Percentiles rank a stretch among this genome's conserved stretches.
phyloP scores from a whole-genome alignment of 2,888 invertebrate genomes.

The Leptinotarsa peninsularis region DNA sequence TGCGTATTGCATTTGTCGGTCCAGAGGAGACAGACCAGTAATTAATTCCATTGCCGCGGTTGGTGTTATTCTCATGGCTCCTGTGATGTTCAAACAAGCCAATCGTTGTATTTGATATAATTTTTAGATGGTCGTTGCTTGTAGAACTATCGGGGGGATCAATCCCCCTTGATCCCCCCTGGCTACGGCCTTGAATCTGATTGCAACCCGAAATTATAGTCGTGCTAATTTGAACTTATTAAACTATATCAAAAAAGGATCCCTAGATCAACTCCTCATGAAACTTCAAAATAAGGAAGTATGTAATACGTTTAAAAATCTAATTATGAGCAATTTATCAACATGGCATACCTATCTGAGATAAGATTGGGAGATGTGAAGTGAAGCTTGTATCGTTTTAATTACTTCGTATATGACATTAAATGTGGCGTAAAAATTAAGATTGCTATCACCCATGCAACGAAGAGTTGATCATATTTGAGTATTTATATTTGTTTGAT shows the following conservation, averaged over 20 bases:
- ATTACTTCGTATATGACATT: conserved; percentile 31
- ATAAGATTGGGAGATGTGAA: conserved; percentile 18
- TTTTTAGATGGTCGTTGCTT: no score
- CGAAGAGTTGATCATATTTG: conserved; percentile 1
- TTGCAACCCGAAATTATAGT: no score
- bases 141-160: no score
- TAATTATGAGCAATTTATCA: conserved; percentile 28
- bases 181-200: no score
- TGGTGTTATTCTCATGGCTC: no score
- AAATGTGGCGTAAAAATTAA: conserved; percentile 31
- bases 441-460: conserved; percentile 6
- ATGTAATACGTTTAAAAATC: conserved; percentile 31
- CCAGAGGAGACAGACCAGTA: no score
- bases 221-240: no score
- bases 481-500: not conserved
- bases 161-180: no score
- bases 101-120: no score
- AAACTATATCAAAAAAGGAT: not conserved
- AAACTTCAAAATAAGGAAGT: conserved; percentile 1
- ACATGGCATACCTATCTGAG: conserved; percentile 19
- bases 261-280: not conserved
- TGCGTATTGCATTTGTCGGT: no score
- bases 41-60: no score
- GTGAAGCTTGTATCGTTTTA: conserved; percentile 38
- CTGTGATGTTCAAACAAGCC: no score